These are phyloP conservation scores for Aurelia aurita complex sp. Pacific DNA, from an alignment of 30 jellyfish, hydroid and myxozoan genomes.

Conservation along the genomic window DNA sequence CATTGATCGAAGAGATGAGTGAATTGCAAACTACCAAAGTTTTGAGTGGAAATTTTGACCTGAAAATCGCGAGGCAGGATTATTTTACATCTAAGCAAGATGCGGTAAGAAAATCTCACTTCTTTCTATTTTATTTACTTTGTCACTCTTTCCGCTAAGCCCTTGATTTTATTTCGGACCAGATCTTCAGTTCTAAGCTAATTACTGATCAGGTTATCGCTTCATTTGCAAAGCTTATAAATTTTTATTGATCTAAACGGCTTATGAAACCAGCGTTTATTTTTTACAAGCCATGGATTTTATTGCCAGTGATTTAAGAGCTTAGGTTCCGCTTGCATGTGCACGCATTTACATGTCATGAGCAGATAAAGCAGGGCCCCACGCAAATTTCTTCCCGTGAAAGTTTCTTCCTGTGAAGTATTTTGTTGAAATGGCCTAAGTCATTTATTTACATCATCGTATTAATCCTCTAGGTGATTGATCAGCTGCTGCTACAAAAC, in stretches of 20 bases:
- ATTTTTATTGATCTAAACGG: too few relatives aligned
- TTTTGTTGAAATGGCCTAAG: too few relatives aligned
- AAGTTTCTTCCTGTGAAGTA: too few relatives aligned
- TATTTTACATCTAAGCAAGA: conserved; percentile 88
- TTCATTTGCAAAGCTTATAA: not conserved
- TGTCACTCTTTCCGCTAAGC: not conserved
- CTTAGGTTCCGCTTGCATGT: too few relatives aligned
- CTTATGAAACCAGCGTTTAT: too few relatives aligned
- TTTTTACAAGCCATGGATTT: too few relatives aligned
- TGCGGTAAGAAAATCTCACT: conserved; percentile 46
- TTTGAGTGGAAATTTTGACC: conserved; percentile 85
- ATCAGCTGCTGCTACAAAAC: conserved; percentile 79
- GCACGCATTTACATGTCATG: too few relatives aligned
- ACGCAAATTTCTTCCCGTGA: too few relatives aligned
- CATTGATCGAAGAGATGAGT: conserved; percentile 77
- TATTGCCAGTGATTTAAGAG: too few relatives aligned
- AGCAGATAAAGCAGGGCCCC: too few relatives aligned
- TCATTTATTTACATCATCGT: too few relatives aligned
- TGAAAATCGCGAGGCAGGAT: conserved; percentile 91
- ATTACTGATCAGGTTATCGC: not conserved
- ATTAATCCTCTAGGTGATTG: conserved; percentile 69
- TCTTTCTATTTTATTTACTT: not conserved
- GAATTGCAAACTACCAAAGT: conserved; percentile 73
- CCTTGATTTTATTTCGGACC: not conserved
- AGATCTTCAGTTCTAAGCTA: too few relatives aligned